Evolutionary conservation across 1,140 invertebrate genomes (phyloP), one percentile per base, ranked within the genome.

Genomic region (Drosophila trapezifrons): DNA sequence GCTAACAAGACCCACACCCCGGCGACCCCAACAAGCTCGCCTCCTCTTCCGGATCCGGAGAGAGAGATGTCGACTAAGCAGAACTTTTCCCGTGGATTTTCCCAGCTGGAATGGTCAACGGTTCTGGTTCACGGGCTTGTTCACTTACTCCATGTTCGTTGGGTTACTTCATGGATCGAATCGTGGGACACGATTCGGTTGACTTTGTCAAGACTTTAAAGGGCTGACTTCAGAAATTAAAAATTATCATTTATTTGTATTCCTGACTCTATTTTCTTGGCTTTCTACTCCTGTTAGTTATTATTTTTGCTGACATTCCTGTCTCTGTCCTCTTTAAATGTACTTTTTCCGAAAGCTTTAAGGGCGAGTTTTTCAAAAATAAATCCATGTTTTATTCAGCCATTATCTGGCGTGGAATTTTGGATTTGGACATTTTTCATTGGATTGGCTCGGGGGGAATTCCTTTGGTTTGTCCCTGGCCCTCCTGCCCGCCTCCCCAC

Each of bases 1-100:
- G 60, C 60, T 40, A 66, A 66, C 64, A 66, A 49, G 42, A 65
- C 32, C 40, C 59, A 45, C 35, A 46, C 43, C 9, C 40, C 46
- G 12, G 6, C 7, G 15, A 2, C 70, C 22, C 35, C 2, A 12
- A 15, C 20, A n/a, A n/a, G n/a, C n/a, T n/a, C n/a, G n/a, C 56
- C 22, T 20, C 9, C 54, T 43, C n/a, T 45, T 22, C 43, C 43
- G 13, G 38, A 47, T 4, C 43, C n/a, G n/a, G 43, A 46, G 13
- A 29, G 12, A 2, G 29, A 32, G 20, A 56, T 40, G 54, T 25
- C 35, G 35, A 32, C 29, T 32, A 32, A 32, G 29, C 29, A 12
- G 18, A 54, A 29, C 9, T 35, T 42, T 67, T 51, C 25, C 35
- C 35, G 25, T 32, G 42, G 17, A 47, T 29, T 66, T 64, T 37